Evolutionary conservation across 2,888 invertebrate genomes (phyloP).

Genomic region (Stenodema calcarata): DNA sequence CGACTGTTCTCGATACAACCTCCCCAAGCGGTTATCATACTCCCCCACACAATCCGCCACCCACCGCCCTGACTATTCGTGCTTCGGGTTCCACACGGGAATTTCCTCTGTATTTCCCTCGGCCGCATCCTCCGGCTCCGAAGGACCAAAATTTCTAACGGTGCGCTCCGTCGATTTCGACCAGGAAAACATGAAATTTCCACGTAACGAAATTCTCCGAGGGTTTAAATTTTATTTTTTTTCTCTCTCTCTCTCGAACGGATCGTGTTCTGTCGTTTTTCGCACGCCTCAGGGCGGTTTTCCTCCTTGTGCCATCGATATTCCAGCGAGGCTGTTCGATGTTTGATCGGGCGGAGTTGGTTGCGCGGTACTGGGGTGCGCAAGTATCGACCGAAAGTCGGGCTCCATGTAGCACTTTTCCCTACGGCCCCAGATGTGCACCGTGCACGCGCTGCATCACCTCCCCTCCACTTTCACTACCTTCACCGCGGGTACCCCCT

Average conservation of each 20-base stretch:
- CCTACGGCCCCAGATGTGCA: constrained; percentile 49
- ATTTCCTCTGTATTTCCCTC: neutral
- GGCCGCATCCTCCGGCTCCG: neutral
- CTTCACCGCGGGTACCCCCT: neutral
- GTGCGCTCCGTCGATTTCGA: no score
- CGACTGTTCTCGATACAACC: constrained; percentile 47
- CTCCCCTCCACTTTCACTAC: constrained; percentile 44
- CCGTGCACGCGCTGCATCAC: constrained; percentile 50
- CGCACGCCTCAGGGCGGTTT: constrained; percentile 1
- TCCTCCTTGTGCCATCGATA: constrained; percentile 38
- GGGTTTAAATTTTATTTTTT: neutral
- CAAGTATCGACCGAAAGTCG: constrained; percentile 52
- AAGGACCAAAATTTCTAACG: no score
- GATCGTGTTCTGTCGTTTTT: neutral
- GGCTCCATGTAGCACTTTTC: neutral
- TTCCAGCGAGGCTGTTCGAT: constrained; percentile 13
- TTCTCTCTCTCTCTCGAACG: neutral
- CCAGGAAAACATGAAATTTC: no score
- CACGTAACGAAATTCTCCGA: no score
- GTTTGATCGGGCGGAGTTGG: constrained; percentile 43
- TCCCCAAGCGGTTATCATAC: constrained; percentile 23
- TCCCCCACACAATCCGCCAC: constrained; percentile 15
- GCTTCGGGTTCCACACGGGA: neutral
- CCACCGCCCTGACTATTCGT: neutral
- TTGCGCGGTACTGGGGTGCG: constrained; percentile 48